Base-by-base conservation (phyloP, 2,113 vertebrate genomes). In the Chunga burmeisteri region DNA sequence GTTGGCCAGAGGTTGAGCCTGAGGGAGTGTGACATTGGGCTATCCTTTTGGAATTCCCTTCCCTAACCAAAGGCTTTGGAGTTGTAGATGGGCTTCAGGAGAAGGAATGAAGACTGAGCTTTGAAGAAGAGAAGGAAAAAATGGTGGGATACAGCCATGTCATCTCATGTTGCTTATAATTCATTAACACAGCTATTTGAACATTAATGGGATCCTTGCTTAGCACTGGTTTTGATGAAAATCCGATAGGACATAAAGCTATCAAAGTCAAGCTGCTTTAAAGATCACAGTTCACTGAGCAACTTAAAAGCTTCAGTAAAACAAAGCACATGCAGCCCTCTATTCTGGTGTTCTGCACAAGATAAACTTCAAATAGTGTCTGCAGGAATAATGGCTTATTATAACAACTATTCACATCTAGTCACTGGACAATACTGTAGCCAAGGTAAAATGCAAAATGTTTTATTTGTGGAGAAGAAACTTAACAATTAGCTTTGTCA, bases 251-350 rank as follows among this genome's bases (percentile, higher is more conserved):
- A 94, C 96, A 81, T 85, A 95, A 97, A 89, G 90, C 70, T 94
- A 94, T 75, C 65, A 61, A 91, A 97, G 91, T 73, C 68, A 84
- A 82, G 19, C 83, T 91, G 79, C 91, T 94, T 94, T 97, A 92
- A 94, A 96, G 68, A 91, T 73, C 91, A 94, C 93, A 93, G 95
- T 87, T 96, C 92, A 95, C 59, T 94, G 94, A 94, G 32, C 73
- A 91, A 89, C 97, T 92, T 97, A 81, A 96, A 96, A 94, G 94
- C 81, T 62, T 88, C 53, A 65, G 44, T 68, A 63, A 81, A 93
- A 96, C 77, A 97, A 97, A 95, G 73, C 23, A 89, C 53, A 94
- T 36, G 23, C 36, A 95, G 30, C 40, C n/a, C 25, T 93, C 86
- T 86, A 11, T 83, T 92, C 88, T 88, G 62, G 55, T 88, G 53